phyloP scores from a whole-genome alignment of 2,797 vertebrate genomes.

The Aeoliscus strigatus region DNA sequence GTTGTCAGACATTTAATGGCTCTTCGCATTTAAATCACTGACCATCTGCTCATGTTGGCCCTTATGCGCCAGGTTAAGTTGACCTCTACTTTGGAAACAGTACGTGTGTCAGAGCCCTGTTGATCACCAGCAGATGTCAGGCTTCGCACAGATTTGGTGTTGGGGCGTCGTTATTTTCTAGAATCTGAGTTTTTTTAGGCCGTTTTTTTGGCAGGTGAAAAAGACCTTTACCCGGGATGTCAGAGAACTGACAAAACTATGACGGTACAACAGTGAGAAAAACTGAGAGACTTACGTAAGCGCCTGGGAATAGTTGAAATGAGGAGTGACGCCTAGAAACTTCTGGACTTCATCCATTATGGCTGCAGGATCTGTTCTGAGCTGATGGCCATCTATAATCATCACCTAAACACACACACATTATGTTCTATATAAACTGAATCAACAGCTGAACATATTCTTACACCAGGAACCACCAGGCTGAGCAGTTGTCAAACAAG shows the following conservation, averaged over 20 bases:
- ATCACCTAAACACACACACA: constrained; percentile 76
- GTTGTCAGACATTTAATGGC: background rate
- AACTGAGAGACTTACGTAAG: constrained; percentile 82
- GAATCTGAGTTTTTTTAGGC: background rate
- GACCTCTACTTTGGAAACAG: too few relatives aligned
- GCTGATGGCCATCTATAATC: constrained; percentile 95
- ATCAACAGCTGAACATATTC: too few relatives aligned
- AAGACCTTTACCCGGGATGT: background rate
- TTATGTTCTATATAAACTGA: background rate
- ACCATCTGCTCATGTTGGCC: constrained; percentile 9
- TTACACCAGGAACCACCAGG: too few relatives aligned
- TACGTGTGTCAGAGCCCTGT: background rate
- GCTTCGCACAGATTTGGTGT: constrained; percentile 33
- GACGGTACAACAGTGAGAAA: constrained; percentile 1
- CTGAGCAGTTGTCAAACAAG: background rate
- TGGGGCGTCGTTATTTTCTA: background rate
- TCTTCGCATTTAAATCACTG: too few relatives aligned
- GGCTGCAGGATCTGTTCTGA: constrained; percentile 86
- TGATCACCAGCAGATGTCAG: constrained; percentile 60
- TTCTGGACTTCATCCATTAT: constrained; percentile 97
- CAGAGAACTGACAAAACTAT: constrained; percentile 1
- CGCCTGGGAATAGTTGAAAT: constrained; percentile 93
- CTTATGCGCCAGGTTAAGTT: too few relatives aligned
- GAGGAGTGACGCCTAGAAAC: constrained; percentile 89
- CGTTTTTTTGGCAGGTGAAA: constrained; percentile 7